Percentiles rank a stretch among this genome's conserved stretches.
These are phyloP conservation scores for Stratiomys singularior DNA, from an alignment of 2,888 invertebrate genomes.

Conservation along the genomic window DNA sequence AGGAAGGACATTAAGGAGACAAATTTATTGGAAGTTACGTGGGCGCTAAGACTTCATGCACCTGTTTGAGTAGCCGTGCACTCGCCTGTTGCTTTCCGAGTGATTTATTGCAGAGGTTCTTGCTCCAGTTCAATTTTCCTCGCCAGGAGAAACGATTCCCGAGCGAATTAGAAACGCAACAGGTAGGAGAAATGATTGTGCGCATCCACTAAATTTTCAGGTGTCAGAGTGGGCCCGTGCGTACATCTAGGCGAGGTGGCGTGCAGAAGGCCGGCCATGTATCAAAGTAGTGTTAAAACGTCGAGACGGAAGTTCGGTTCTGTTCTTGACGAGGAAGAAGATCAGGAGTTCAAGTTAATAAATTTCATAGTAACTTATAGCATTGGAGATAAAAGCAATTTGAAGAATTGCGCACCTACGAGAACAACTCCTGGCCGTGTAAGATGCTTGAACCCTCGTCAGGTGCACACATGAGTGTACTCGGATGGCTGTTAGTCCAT, in stretches of 20 bases:
- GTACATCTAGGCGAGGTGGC: neutral
- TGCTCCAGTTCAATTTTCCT: slow-evolving; percentile 14
- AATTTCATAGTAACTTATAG: neutral
- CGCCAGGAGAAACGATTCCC: neutral
- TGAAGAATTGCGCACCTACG: too few species aligned
- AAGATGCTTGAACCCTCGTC: too few species aligned
- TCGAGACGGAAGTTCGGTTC: neutral
- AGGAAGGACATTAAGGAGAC: slow-evolving; percentile 45
- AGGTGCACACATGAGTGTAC: neutral
- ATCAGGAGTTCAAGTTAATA: neutral
- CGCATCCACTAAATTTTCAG: slow-evolving; percentile 7
- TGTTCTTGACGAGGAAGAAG: neutral
- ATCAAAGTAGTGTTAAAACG: neutral
- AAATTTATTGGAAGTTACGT: slow-evolving; percentile 52
- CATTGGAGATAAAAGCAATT: too few species aligned
- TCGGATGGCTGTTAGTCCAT: neutral
- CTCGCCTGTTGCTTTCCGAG: slow-evolving; percentile 8
- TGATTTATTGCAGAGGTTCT: slow-evolving; percentile 22
- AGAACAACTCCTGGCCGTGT: too few species aligned
- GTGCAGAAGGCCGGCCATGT: neutral
- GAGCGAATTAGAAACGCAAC: slow-evolving; percentile 16
- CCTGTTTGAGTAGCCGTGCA: slow-evolving; percentile 14
- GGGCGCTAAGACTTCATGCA: slow-evolving; percentile 47
- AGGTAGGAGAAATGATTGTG: slow-evolving; percentile 24
- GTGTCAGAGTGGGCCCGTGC: neutral